phyloP scores from a whole-genome alignment of 2,888 invertebrate genomes.

The Oeneis ivallda region DNA sequence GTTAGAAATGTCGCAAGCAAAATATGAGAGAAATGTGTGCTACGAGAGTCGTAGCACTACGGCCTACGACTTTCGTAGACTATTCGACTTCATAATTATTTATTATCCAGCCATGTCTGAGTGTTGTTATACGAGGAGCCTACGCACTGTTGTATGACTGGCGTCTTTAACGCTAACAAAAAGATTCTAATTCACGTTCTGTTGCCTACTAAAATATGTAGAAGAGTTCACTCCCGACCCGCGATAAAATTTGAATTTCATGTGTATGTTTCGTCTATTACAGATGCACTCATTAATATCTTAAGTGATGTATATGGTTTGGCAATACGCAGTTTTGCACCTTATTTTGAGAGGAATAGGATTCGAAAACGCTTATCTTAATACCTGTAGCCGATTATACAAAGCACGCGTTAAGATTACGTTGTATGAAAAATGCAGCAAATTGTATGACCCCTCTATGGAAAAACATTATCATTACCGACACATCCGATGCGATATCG shows the following conservation, averaged over 20 bases:
- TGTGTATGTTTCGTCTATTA: constrained; percentile 81
- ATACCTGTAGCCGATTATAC: constrained; percentile 59
- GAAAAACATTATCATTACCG: constrained; percentile 76
- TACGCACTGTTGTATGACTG: constrained; percentile 52
- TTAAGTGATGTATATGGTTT: constrained; percentile 76
- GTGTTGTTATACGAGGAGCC: background rate
- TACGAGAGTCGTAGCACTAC: constrained; percentile 34
- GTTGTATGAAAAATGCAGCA: constrained; percentile 77
- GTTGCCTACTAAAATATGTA: constrained; percentile 81
- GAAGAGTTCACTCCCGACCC: constrained; percentile 74
- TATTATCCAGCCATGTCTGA: background rate
- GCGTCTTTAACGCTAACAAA: constrained; percentile 76
- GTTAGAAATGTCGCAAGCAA: background rate
- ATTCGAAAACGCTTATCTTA: constrained; percentile 39
- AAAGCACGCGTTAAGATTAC: constrained; percentile 73
- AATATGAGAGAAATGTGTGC: constrained; percentile 19
- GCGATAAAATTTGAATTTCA: constrained; percentile 81
- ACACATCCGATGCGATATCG: constrained; percentile 61
- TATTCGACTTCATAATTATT: background rate
- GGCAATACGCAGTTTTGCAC: constrained; percentile 55
- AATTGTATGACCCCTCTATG: constrained; percentile 76
- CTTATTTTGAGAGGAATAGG: constrained; percentile 46
- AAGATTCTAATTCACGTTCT: constrained; percentile 81
- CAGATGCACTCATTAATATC: constrained; percentile 82
- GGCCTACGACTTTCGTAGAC: constrained; percentile 26